Percentiles rank a stretch among this genome's conserved stretches.
phyloP scores from a whole-genome alignment of 1,140 invertebrate species.

The Drosophila micromelanica region DNA sequence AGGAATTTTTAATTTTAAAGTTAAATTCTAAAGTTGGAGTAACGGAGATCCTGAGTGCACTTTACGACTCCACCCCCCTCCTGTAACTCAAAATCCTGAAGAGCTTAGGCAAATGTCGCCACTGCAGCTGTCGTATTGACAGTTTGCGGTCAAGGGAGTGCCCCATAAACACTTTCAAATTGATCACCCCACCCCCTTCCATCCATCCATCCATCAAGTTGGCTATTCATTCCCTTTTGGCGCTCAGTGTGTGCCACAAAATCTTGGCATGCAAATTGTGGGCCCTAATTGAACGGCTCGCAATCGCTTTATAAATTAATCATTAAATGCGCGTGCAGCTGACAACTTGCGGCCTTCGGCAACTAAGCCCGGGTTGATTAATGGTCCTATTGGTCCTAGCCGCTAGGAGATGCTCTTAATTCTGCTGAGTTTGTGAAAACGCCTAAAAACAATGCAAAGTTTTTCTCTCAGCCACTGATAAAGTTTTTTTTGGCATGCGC shows the following conservation, averaged over 20 bases:
- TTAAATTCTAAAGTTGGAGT: constrained; percentile 37
- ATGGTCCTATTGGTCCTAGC: constrained; percentile 46
- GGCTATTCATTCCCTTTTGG: constrained; percentile 55
- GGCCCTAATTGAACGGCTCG: constrained; percentile 69
- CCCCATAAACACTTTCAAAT: constrained; percentile 71
- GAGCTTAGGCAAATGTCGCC: constrained; percentile 72
- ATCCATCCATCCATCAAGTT: constrained; percentile 68
- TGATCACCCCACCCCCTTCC: constrained; percentile 68
- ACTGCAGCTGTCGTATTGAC: constrained; percentile 79
- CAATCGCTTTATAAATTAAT: constrained; percentile 68
- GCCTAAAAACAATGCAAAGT: constrained; percentile 63
- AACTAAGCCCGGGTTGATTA: constrained; percentile 66
- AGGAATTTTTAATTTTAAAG: constrained; percentile 82
- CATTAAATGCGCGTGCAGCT: constrained; percentile 70
- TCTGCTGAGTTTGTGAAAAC: constrained; percentile 49
- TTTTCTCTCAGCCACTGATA: constrained; percentile 10
- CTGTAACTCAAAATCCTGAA: constrained; percentile 34
- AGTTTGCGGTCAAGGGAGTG: constrained; percentile 70
- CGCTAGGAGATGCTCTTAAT: constrained; percentile 51
- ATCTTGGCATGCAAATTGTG: constrained; percentile 68
- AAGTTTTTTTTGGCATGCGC: constrained; percentile 24
- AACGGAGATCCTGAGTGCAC: constrained; percentile 56
- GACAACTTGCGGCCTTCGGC: constrained; percentile 57
- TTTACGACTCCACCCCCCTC: too few relatives aligned
- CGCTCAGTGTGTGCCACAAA: constrained; percentile 20